Conservation (phyloP, 2,113 vertebrate genomes). For the Tragulus kanchil region DNA sequence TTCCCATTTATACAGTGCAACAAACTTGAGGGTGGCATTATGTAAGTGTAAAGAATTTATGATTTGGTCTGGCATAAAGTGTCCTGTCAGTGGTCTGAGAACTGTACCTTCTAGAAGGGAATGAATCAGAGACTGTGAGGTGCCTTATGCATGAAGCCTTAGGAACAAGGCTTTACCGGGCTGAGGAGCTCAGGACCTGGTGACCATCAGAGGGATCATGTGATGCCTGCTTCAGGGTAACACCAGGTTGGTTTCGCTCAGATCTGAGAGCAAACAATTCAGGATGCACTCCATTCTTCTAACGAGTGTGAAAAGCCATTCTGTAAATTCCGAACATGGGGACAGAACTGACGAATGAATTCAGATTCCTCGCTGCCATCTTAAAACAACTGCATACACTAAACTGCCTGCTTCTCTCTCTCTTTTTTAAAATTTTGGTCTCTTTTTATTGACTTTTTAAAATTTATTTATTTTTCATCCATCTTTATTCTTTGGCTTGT, state of each 20-base stretch:
- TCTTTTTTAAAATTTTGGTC: too few species aligned
- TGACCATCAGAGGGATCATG: fast-evolving
- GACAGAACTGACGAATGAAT: not conserved
- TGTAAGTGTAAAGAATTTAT: not conserved
- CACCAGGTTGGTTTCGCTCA: not conserved
- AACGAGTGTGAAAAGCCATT: not conserved
- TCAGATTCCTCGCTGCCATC: not conserved
- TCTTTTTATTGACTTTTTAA: too few species aligned
- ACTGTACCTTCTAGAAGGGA: not conserved
- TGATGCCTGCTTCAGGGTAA: not conserved
- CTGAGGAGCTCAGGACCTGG: not conserved
- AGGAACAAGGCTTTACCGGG: not conserved
- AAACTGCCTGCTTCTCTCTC: too few species aligned
- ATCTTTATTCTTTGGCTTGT: too few species aligned
- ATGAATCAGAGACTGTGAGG: not conserved
- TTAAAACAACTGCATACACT: not conserved
- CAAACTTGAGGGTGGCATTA: too few species aligned
- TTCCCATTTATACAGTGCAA: not conserved
- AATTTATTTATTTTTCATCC: too few species aligned
- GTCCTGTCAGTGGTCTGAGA: not conserved
- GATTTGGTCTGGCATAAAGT: not conserved
- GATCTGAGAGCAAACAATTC: not conserved
- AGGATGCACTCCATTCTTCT: not conserved
- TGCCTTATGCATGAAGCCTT: too few species aligned
- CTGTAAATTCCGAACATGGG: not conserved